These are phyloP conservation scores for Leistus spinibarbis DNA, from an alignment of 2,888 invertebrate genomes.

Conservation along the genomic window DNA sequence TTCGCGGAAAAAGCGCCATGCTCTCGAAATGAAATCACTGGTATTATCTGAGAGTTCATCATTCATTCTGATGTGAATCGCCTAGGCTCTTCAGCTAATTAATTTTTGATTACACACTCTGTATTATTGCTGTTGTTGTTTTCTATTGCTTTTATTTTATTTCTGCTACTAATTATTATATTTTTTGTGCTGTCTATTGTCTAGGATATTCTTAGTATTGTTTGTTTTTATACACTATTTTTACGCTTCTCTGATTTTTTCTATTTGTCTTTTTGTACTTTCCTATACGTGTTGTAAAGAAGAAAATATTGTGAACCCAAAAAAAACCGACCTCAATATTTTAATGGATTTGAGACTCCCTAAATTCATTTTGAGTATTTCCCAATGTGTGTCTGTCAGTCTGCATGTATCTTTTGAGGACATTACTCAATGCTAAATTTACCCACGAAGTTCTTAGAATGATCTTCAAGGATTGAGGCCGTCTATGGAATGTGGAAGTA, in stretches of 20 bases:
- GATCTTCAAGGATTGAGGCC: too few species aligned
- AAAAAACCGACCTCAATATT: too few species aligned
- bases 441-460: too few species aligned
- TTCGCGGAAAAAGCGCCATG: slow-evolving; percentile 14
- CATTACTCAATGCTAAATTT: too few species aligned
- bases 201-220: background rate
- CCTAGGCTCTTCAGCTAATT: slow-evolving; percentile 7
- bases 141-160: background rate
- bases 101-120: slow-evolving; percentile 24
- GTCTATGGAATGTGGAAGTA: too few species aligned
- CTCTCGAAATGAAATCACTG: slow-evolving; percentile 16
- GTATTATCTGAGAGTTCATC: slow-evolving; percentile 19
- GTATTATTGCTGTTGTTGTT: slow-evolving; percentile 11
- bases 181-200: background rate
- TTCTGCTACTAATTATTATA: background rate
- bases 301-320: too few species aligned
- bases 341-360: too few species aligned
- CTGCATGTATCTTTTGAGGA: too few species aligned
- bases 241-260: background rate
- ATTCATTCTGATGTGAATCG: slow-evolving; percentile 17
- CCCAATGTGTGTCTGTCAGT: too few species aligned
- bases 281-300: too few species aligned
- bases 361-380: too few species aligned
- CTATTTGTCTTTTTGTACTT: too few species aligned
- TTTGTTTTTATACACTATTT: background rate